Evolutionary conservation across 2,888 invertebrate genomes (phyloP), one percentile per base, ranked within the genome.

Genomic region (Drosophila pseudotakahashii): DNA sequence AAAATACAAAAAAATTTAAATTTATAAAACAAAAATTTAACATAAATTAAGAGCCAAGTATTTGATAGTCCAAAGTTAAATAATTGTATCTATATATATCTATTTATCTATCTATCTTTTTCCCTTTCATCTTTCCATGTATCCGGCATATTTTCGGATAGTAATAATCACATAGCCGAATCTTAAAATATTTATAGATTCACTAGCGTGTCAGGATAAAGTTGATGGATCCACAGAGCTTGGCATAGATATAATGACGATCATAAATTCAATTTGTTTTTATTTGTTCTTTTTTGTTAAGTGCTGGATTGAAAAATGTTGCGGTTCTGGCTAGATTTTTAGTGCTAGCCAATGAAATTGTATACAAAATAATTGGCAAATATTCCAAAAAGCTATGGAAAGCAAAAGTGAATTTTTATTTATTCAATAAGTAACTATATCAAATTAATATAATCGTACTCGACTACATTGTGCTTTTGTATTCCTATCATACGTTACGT

Each of bases 201-300:
- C 19, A 2, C 19, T 19, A 7, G 37, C 7, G 7, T 6, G 13
- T 32, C 7, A 11, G 32, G 16, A 34, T 48, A 13, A 48, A 48
- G 36, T 54, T 37, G 63, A 54, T 53, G 41, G 48, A 36, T 52
- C 14, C 6, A 37, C 55, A 19, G 19, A 52, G 47, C 41, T n/a
- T 45, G 47, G 60, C 30, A 16, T 62, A 54, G 62, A 62, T 53
- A 62, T 32, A 50, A 54, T 54, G 53, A 54, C 42, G 63, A 47
- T 53, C 64, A 66, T 66, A 62, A 62, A 62, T 66, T 47, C 42
- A 34, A 52, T 62, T 52, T n/a, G n/a, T n/a, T n/a, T n/a, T n/a
- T n/a, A n/a, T n/a, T n/a, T n/a, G n/a, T n/a, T n/a, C n/a, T n/a
- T 44, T 60, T 30, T 30, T 11, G 16, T 16, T 30, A 7, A 6